Conservation (phyloP, 2,797 vertebrate genomes). For the Crypturellus tataupa region DNA sequence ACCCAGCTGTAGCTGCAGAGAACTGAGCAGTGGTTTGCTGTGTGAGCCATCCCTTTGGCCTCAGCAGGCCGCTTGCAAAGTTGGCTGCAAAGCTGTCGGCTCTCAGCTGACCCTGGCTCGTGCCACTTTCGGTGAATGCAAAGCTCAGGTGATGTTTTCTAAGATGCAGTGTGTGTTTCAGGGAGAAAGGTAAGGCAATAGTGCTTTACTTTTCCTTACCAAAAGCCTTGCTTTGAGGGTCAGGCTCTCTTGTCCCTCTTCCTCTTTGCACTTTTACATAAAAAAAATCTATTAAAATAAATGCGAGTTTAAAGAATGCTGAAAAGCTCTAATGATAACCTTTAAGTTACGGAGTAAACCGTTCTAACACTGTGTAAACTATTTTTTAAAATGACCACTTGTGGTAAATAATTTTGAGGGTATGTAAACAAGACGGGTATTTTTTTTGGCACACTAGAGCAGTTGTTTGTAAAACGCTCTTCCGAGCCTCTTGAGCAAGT, state of each 20-base stretch:
- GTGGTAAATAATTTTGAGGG: conserved; percentile 39
- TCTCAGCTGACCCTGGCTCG: accelerated
- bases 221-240: not conserved
- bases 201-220: not conserved
- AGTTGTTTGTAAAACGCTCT: conserved; percentile 37
- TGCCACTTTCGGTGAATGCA: not conserved
- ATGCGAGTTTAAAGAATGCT: not conserved
- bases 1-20: not conserved
- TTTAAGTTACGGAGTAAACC: conserved; percentile 27
- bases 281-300: not conserved
- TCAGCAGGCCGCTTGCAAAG: not conserved
- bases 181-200: not conserved
- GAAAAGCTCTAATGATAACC: not conserved
- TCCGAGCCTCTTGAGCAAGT: conserved; percentile 50
- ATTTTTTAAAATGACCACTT: not conserved
- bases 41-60: not conserved
- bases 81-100: not conserved
- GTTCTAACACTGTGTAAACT: not conserved
- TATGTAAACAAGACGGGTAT: conserved; percentile 23
- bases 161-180: not conserved
- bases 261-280: not conserved
- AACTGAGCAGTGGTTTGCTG: not conserved
- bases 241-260: not conserved
- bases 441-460: not conserved
- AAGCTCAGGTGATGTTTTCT: not conserved